Evolutionary conservation across 2,797 vertebrate species (phyloP).

Genomic region (Leucoraja ocellata): DNA sequence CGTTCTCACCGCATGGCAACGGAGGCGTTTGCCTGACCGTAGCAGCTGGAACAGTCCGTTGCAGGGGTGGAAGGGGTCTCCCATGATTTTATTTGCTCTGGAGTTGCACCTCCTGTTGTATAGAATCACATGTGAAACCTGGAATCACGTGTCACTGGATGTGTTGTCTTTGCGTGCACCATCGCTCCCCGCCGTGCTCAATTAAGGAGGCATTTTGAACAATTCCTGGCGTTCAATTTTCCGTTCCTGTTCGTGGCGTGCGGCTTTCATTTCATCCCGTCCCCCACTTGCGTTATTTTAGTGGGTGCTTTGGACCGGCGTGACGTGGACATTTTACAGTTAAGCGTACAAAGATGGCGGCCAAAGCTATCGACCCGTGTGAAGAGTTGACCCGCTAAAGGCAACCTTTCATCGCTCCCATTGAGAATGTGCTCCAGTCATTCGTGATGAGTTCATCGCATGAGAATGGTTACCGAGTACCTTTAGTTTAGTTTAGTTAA

Average conservation of each 20-base stretch:
- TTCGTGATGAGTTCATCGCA: not conserved
- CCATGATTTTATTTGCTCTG: no score
- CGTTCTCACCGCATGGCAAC: no score
- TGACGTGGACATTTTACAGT: not conserved
- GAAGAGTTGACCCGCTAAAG: not conserved
- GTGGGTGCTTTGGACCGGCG: not conserved
- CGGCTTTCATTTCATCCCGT: not conserved
- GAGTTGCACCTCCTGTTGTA: no score
- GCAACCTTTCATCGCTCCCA: not conserved
- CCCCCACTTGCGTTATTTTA: not conserved
- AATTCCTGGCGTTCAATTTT: not conserved
- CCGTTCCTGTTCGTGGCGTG: not conserved
- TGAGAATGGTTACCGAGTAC: not conserved
- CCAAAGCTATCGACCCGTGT: not conserved
- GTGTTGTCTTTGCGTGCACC: not conserved
- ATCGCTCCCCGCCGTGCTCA: not conserved
- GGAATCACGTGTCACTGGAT: not conserved
- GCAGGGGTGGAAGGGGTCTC: no score
- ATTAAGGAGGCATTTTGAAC: not conserved
- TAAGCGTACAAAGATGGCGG: not conserved
- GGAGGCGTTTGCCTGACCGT: no score
- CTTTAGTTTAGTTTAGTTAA: no score
- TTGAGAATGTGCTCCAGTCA: not conserved
- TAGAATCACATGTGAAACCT: no score
- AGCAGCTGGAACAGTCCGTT: no score